Evolutionary conservation across 2,113 vertebrate species (phyloP).

Genomic region (Cyanistes caeruleus): DNA sequence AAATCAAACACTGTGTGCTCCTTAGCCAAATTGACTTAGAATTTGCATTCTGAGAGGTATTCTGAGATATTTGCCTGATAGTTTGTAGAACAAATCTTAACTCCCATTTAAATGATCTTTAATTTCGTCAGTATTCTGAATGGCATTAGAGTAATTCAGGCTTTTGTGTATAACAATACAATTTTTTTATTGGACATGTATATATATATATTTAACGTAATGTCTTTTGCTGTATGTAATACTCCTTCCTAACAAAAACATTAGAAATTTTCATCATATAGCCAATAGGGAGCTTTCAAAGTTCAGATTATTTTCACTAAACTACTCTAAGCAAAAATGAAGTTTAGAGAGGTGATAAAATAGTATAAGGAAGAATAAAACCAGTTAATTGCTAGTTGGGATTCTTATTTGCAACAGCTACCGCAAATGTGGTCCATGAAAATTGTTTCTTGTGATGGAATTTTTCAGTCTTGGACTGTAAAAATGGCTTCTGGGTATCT

Average conservation of each 20-base stretch:
- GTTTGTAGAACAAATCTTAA: not conserved
- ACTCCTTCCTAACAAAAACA: not conserved
- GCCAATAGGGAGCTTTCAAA: not conserved
- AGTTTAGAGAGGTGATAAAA: not conserved
- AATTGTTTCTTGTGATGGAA: not conserved
- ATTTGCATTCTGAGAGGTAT: not conserved
- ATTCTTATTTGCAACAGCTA: not conserved
- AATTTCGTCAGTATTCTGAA: not conserved
- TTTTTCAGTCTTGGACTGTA: not conserved
- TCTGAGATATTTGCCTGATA: not conserved
- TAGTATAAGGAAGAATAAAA: not conserved
- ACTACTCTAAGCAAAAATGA: not conserved
- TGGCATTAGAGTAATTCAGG: not conserved
- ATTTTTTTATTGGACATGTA: not conserved
- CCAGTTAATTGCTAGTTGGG: not conserved
- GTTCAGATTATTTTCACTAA: not conserved
- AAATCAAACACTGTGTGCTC: not conserved
- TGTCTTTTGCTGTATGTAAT: not conserved
- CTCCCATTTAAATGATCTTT: not conserved
- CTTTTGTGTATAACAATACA: not conserved
- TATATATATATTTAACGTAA: not conserved
- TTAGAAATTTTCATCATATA: not conserved
- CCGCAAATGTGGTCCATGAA: not conserved
- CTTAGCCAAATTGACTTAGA: not conserved
- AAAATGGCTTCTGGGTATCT: not conserved